Conservation (phyloP, 37 sponge, comb jelly and placozoan genomes). For the Dysidea cf. avara region DNA sequence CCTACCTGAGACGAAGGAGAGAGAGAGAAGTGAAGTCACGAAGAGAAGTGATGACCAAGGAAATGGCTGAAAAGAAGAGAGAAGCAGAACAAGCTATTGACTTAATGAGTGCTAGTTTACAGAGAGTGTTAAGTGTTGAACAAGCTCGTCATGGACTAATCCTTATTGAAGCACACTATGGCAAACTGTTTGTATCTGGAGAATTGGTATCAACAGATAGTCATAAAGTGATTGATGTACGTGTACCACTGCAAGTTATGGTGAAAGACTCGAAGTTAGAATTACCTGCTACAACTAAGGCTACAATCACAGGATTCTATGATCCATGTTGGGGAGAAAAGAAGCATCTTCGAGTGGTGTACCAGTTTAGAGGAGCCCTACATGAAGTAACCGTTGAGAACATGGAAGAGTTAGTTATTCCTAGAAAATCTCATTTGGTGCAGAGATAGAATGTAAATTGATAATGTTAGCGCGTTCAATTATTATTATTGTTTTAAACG, state of each 20-base stretch:
- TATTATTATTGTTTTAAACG: too few relatives aligned
- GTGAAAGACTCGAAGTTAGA: constrained; percentile 91
- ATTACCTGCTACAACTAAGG: constrained; percentile 68
- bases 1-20: constrained; percentile 49
- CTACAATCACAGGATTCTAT: constrained; percentile 85
- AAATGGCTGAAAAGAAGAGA: constrained; percentile 46
- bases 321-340: constrained; percentile 87
- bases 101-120: constrained; percentile 88
- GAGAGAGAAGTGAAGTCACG: constrained; percentile 58
- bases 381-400: constrained; percentile 93
- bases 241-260: constrained; percentile 85
- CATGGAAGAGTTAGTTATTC: constrained; percentile 72
- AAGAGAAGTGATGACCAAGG: constrained; percentile 36
- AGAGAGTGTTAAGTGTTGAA: constrained; percentile 65
- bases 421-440: constrained; percentile 70
- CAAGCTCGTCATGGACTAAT: constrained; percentile 76
- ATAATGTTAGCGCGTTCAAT: too few relatives aligned
- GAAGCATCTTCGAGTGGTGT: constrained; percentile 79
- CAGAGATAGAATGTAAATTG: too few relatives aligned
- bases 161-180: constrained; percentile 92
- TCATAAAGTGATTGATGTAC: constrained; percentile 85
- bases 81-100: constrained; percentile 83
- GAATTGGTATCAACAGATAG: constrained; percentile 3
- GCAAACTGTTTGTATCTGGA: constrained; percentile 59
- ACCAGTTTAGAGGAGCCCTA: constrained; percentile 74